A percentile compares a stretch with the other conserved stretches of the same genome.
Evolutionary conservation across 2,797 vertebrate species (phyloP).

Genomic region (Hypotaenidia philippensis): DNA sequence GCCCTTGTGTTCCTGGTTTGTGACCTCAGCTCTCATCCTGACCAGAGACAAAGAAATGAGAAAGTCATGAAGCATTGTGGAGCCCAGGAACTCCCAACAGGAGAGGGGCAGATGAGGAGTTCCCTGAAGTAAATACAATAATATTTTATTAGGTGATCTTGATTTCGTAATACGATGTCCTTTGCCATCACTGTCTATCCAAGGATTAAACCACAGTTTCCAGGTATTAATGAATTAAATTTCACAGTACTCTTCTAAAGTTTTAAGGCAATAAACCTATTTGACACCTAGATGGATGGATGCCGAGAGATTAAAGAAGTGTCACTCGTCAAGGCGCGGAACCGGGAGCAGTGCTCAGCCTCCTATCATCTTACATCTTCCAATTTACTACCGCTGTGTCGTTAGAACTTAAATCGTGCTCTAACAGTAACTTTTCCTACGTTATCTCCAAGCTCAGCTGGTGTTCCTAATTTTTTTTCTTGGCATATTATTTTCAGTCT

Average conservation of each 20-base stretch:
- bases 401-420: constrained; percentile 20
- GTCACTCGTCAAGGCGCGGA: constrained; percentile 33
- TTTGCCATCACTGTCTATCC: neutral
- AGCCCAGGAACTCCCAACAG: neutral
- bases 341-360: neutral
- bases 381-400: constrained; percentile 35
- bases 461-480: neutral
- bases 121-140: neutral
- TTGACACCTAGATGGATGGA: constrained; percentile 11
- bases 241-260: neutral
- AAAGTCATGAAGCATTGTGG: neutral
- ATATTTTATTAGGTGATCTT: neutral
- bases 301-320: constrained; percentile 4
- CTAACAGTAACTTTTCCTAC: neutral
- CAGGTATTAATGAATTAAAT: constrained; percentile 16
- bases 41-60: neutral
- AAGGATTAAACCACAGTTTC: neutral
- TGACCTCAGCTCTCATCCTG: constrained; percentile 4
- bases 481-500: neutral
- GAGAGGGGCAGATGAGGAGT: neutral
- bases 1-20: neutral
- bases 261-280: constrained; percentile 5
- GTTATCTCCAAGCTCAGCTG: constrained; percentile 54
- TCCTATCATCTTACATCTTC: constrained; percentile 35
- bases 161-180: neutral